A percentile compares a stretch with the other conserved stretches of the same genome.
Evolutionary conservation across 2,797 vertebrate species (phyloP).

Genomic region (Prionace glauca): DNA sequence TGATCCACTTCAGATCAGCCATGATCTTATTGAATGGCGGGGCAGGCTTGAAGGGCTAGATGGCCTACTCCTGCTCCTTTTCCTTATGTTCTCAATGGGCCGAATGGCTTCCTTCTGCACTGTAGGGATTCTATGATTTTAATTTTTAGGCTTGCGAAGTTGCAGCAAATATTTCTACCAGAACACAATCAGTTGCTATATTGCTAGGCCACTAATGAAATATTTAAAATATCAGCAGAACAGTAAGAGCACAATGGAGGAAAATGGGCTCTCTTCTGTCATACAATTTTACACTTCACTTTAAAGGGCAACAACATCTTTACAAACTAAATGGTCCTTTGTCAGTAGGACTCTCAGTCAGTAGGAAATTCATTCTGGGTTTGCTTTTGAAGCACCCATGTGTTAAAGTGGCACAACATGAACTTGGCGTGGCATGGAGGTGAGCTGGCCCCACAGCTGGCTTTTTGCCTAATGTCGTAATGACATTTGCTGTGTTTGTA

Average conservation of each 20-base stretch:
- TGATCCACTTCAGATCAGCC: no score
- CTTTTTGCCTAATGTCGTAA: not conserved
- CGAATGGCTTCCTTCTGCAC: no score
- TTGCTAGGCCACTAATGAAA: not conserved
- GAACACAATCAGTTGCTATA: not conserved
- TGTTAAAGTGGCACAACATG: not conserved
- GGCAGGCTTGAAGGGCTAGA: no score
- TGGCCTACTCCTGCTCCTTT: no score
- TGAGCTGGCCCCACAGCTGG: not conserved
- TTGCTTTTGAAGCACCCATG: not conserved
- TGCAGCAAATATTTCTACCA: not conserved
- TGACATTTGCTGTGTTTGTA: not conserved
- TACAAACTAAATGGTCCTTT: not conserved
- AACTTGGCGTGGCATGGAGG: not conserved
- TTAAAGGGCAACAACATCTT: not conserved
- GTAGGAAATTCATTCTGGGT: not conserved
- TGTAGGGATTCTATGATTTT: no score
- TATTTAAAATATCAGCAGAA: not conserved
- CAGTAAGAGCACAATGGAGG: not conserved
- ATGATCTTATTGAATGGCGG: no score
- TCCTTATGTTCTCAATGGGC: no score
- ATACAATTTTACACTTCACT: not conserved
- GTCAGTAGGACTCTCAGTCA: not conserved
- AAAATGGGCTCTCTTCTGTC: not conserved
- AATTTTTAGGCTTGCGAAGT: not conserved